phyloP scores from a whole-genome alignment of 2,797 vertebrate genomes.

The Leptodactylus fallax region DNA sequence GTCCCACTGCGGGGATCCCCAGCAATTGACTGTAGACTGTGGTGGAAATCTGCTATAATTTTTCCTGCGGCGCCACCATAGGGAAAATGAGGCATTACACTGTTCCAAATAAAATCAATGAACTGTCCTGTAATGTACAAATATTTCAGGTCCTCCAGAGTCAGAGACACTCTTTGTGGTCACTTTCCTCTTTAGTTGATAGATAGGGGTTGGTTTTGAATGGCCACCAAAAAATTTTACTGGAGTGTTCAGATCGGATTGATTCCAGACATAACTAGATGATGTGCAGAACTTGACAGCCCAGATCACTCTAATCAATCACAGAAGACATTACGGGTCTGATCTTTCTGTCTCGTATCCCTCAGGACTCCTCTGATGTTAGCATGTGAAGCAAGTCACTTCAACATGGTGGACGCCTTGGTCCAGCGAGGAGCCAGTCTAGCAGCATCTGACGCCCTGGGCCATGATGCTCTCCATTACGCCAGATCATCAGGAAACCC shows the following conservation, averaged over 20 bases:
- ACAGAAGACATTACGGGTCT: neutral
- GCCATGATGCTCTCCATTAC: constrained; percentile 86
- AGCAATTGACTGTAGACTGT: neutral
- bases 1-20: too few species aligned
- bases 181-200: too few species aligned
- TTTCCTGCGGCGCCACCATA: neutral
- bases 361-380: constrained; percentile 90
- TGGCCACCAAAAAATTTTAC: neutral
- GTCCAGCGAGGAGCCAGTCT: constrained; percentile 84
- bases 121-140: too few species aligned
- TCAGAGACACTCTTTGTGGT: too few species aligned
- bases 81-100: neutral
- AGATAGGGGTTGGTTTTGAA: too few species aligned
- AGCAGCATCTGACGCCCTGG: constrained; percentile 84
- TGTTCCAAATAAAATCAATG: neutral
- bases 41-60: neutral
- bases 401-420: constrained; percentile 80
- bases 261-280: neutral
- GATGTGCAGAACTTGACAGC: neutral
- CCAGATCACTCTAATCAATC: neutral
- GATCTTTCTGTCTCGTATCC: constrained; percentile 33
- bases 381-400: constrained; percentile 81
- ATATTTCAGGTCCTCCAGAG: too few species aligned
- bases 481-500: constrained; percentile 80
- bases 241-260: neutral